Evolutionary conservation across 2,888 invertebrate species (phyloP), one percentile per base, ranked within the genome.

Genomic region (Latrodectus hesperus): DNA sequence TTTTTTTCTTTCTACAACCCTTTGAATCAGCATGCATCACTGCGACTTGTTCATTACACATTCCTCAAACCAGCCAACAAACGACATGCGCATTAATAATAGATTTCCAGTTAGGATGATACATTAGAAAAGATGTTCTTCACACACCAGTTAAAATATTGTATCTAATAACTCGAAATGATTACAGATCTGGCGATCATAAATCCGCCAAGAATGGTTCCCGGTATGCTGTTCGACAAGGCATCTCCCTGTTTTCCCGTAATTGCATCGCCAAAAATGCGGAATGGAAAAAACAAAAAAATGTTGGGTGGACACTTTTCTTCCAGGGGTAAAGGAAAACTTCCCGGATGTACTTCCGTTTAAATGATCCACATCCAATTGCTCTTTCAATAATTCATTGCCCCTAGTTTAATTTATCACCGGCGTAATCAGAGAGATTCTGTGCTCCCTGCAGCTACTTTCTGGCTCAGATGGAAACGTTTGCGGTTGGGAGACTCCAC

Each of bases 341-440:
- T 3, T 38, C 38, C 38, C 38, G 38, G 38, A 38, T 38, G 38
- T 38, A 16, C 60, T 60, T 6, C 12, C 60, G 60, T n/a, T 60
- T 60, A 60, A 60, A 60, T 60, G 60, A 60, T 60, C 60, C 60
- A 60, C 12, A 60, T 60, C 60, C 12, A 60, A 60, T 60, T 60
- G 60, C 60, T 60, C 60, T 60, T 60, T 60, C n/a, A 60, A 60
- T 60, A 60, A 60, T 60, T 60, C 60, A 60, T 60, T 16, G 12
- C 60, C 6, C 38, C 38, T 38, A 38, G 38, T 38, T 38, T 38
- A 38, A 38, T 38, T 38, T 38, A 38, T 38, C 38, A 38, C 38
- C 38, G 6, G 38, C 38, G 4, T 38, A 38, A 38, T 38, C 38
- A 38, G 38, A 38, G 4, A 38, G 38, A 38, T 38, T 38, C 38